Evolutionary conservation across 2,888 invertebrate genomes (phyloP).

Genomic region (Volucella zonaria): DNA sequence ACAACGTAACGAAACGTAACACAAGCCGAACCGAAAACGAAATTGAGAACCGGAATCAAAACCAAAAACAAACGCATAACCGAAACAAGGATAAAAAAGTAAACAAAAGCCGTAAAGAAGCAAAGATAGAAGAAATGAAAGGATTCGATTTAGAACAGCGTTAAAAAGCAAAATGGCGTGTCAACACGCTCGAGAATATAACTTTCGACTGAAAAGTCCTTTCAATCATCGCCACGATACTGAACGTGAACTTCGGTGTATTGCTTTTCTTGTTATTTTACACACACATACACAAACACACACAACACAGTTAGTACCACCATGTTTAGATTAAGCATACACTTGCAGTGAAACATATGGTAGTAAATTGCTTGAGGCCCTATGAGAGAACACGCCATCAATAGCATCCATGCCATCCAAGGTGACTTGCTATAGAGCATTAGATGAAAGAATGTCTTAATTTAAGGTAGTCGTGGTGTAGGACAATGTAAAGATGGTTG

Average conservation of each 20-base stretch:
- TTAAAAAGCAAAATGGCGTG: conserved; percentile 80
- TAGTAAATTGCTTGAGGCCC: neutral
- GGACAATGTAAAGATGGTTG: conserved; percentile 38
- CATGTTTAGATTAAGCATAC: neutral
- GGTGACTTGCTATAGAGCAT: conserved; percentile 54
- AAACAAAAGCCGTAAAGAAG: conserved; percentile 71
- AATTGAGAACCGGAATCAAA: conserved; percentile 28
- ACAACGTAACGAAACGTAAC: conserved; percentile 38
- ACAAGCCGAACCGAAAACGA: conserved; percentile 18
- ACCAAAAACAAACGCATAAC: conserved; percentile 30
- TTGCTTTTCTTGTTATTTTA: conserved; percentile 59
- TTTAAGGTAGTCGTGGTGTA: conserved; percentile 52
- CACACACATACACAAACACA: conserved; percentile 36
- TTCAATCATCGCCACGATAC: conserved; percentile 72
- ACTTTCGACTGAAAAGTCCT: conserved; percentile 80
- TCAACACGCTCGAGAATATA: conserved; percentile 82
- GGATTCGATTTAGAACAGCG: conserved; percentile 76
- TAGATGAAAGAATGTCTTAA: conserved; percentile 53
- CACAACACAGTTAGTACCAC: neutral
- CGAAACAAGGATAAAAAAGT: conserved; percentile 62
- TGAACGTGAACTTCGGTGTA: conserved; percentile 70
- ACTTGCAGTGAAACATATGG: conserved; percentile 22
- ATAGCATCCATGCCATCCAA: conserved; percentile 60
- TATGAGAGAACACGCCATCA: conserved; percentile 35
- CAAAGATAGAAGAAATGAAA: conserved; percentile 74